These are phyloP conservation scores for Rhinophrynus dorsalis DNA, from an alignment of 2,797 vertebrate species.

Conservation along the genomic window DNA sequence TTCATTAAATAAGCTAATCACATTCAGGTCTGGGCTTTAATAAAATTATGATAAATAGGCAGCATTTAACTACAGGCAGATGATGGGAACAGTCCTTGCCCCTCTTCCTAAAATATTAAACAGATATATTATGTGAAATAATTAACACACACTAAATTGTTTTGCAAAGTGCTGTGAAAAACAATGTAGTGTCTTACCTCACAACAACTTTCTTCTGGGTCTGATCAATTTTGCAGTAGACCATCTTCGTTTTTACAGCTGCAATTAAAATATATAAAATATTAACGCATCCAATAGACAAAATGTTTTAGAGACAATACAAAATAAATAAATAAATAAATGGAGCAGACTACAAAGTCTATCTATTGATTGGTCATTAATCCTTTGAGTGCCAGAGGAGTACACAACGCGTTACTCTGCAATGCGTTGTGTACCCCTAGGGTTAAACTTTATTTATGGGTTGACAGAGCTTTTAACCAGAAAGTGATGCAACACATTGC, in stretches of 20 bases:
- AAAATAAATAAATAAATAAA: too few species aligned
- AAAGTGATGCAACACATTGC: too few species aligned
- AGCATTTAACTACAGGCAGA: conserved; percentile 74
- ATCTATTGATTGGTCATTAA: too few species aligned
- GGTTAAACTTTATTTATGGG: too few species aligned
- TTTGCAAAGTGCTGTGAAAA: conserved; percentile 55
- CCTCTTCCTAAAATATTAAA: conserved; percentile 66
- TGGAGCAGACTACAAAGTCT: too few species aligned
- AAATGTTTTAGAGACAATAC: too few species aligned
- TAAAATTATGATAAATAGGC: conserved; percentile 84
- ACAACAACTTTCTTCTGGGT: conserved; percentile 95
- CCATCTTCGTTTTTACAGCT: conserved; percentile 98
- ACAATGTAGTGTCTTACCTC: conserved; percentile 78
- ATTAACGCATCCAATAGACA: too few species aligned
- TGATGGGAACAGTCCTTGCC: conserved; percentile 62
- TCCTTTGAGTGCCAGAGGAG: too few species aligned
- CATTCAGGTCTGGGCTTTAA: conserved; percentile 76
- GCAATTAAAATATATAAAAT: conserved; percentile 60
- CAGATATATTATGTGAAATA: conserved; percentile 62
- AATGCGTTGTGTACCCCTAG: too few species aligned
- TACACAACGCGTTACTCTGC: too few species aligned
- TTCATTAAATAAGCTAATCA: conserved; percentile 85
- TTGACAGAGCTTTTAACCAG: too few species aligned
- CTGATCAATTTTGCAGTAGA: conserved; percentile 98
- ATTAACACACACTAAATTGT: conserved; percentile 57